Base-by-base conservation (phyloP, 2,113 vertebrate species). In the Barnardius zonarius region DNA sequence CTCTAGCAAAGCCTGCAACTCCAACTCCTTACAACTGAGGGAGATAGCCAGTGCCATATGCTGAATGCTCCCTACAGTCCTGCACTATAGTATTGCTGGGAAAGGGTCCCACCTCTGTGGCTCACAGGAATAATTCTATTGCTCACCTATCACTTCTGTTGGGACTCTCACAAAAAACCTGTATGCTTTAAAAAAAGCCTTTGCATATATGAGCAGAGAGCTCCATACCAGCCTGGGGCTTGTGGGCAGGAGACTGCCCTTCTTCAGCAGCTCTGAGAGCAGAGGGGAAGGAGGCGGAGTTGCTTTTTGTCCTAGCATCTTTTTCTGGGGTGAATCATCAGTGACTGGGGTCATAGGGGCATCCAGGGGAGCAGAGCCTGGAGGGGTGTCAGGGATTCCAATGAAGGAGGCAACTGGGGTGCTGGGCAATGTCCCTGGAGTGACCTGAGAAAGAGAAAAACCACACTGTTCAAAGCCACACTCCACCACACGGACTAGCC, bases 181-280 rank as follows among this genome's bases (percentile, higher is more conserved):
- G 12, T 72, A n/a, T 2, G 10, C 54, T 93, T 96, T 78, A 2
- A 48, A 70, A 70, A 61, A 94, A 64, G 89, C 68, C 62, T 92
- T 93, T 91, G 94, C 78, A 97, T 94, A 97, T 83, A 93, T 64
- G 95, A 97, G 97, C 97, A 97, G 97, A 98, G 98, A 98, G 97
- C 98, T 98, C 98, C 97, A 98, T 98, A 99, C 99, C 98, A 99
- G 98, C 97, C 99, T 98, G 95, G 99, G 99, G 98, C 99, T 99
- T 97, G 99, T 98, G 87, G 99, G 98, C 96, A 99, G 98, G 92
- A 99, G 98, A 98, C 98, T 99, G 97, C 99, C 98, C 98, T 99
- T 99, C 98, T 99, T 99, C 98, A 99, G 98, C 97, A 99, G 98
- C 97, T 99, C 99, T 96, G 99, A 99, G 93, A 99, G 98, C 95